Evolutionary conservation across 2,113 vertebrate species (phyloP), one percentile per base, ranked within the genome.

Genomic region (Carassius carassius): DNA sequence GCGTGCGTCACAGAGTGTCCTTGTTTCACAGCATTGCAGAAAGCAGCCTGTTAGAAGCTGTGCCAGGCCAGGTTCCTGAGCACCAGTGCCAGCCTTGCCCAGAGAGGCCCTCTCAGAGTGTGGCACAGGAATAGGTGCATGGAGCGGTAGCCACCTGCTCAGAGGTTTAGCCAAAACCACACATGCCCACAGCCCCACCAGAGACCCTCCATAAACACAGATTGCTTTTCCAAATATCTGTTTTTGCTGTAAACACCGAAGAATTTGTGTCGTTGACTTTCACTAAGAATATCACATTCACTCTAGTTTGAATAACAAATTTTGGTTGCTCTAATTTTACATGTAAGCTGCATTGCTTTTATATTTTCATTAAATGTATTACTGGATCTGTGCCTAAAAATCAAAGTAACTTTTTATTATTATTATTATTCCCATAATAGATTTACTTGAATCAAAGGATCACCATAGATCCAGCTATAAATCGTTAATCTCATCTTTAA

Each of bases 131-230:
- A 74, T 23, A 73, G 79, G 82, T 44, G 81, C 69, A 70, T 44
- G 82, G 88, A 54, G 79, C 74, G 85, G 85, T 84, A 69, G 85
- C 84, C 85, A 90, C 87, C 87, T 90, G 89, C 84, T 86, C 75
- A 65, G 72, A 69, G 81, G 82, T 85, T 85, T 84, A 85, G 70
- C 76, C 82, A 84, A 88, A 82, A 84, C 54, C 82, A 76, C 69
- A 69, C 25, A 49, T 44, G 49, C 49, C 23, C 70, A 7, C 32
- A 11, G 29, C 49, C 37, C 70, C 21, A 67, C 82, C 72, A 67
- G 29, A 74, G 70, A 49, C 81, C 49, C 35, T 73, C 21, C 35
- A 5, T 29, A 70, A 77, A 70, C 32, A 78, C 73, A 29, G 69
- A 67, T 47, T 25, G 58, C 72, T 35, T 49, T 54, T 3, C 19